Base-by-base conservation (phyloP, 2,113 vertebrate genomes). In the Chrysochloris asiatica region DNA sequence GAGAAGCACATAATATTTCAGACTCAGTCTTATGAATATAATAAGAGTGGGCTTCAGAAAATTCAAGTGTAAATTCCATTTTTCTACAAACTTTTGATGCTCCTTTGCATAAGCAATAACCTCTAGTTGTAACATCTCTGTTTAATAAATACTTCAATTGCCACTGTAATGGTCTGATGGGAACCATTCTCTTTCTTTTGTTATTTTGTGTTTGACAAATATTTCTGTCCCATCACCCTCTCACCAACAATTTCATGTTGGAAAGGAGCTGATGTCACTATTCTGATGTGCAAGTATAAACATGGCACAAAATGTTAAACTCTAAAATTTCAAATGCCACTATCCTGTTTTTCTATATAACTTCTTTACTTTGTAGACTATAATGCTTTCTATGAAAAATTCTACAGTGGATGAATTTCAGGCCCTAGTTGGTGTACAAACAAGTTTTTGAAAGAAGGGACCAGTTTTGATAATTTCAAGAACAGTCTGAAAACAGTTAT, bases 81-180 rank as follows among this genome's bases (percentile, higher is more conserved):
- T n/a, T n/a, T n/a, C n/a, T n/a, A n/a, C n/a, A n/a, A n/a, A n/a
- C n/a, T n/a, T n/a, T n/a, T n/a, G n/a, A n/a, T n/a, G n/a, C n/a
- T n/a, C n/a, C n/a, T n/a, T n/a, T 22, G 19, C 11, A 77, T 43
- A 78, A 81, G 17, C 1, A 79, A 7, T 52, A 81, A n/a, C 50
- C 38, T 54, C 47, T 67, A 13, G 3, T 9, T 84, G 14, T 33
- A 43, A 28, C 7, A 30, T 59, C 19, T 71, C 28, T 24, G 54
- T 22, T 19, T 4, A 17, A 6, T n/a, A 6, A 61, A 22, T 85
- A 89, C 11, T 36, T 75, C 16, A 48, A 0, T 52, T 47, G 6
- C 2, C 41, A 4, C 1, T 36, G 1, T 0, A 76, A 2, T 24
- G 21, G 12, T 8, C 1, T 36, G 63, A 3, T 4, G 0, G 2